Evolutionary conservation across 2,888 invertebrate genomes (phyloP).

Genomic region (Pseudococcus viburni): DNA sequence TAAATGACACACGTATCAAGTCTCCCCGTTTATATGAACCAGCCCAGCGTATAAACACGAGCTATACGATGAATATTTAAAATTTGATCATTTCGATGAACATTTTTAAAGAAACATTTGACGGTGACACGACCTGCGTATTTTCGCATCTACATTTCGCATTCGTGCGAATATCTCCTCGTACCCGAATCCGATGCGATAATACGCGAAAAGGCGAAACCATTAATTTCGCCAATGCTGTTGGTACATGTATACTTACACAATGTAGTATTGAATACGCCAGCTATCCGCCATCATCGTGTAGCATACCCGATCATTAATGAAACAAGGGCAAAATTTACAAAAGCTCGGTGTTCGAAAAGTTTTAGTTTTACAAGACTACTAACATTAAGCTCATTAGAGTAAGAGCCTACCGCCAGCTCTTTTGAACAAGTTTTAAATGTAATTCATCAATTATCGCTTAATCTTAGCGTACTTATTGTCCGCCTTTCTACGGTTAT

Average conservation of each 20-base stretch:
- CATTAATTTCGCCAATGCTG: background rate
- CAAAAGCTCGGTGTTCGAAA: conserved; percentile 21
- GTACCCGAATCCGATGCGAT: background rate
- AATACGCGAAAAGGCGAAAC: background rate
- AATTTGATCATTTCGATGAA: background rate
- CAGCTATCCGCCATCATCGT: background rate
- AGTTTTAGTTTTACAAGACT: conserved; percentile 37
- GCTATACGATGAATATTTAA: background rate
- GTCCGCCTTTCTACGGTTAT: background rate
- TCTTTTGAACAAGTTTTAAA: conserved; percentile 47
- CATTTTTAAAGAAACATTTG: background rate
- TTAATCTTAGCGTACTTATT: conserved; percentile 3
- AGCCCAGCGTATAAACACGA: background rate
- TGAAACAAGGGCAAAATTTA: conserved; percentile 38
- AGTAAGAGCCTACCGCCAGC: background rate
- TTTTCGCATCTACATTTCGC: background rate
- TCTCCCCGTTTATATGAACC: background rate
- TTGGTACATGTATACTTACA: background rate
- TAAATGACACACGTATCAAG: background rate
- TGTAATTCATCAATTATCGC: conserved; percentile 49
- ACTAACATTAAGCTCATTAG: conserved; percentile 43
- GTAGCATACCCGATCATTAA: conserved; percentile 17
- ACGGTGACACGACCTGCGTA: background rate
- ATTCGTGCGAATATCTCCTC: background rate
- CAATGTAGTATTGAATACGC: background rate